A percentile compares a stretch with the other conserved stretches of the same genome.
Conservation (phyloP, 2,113 vertebrate genomes). For the Laticauda colubrina region DNA sequence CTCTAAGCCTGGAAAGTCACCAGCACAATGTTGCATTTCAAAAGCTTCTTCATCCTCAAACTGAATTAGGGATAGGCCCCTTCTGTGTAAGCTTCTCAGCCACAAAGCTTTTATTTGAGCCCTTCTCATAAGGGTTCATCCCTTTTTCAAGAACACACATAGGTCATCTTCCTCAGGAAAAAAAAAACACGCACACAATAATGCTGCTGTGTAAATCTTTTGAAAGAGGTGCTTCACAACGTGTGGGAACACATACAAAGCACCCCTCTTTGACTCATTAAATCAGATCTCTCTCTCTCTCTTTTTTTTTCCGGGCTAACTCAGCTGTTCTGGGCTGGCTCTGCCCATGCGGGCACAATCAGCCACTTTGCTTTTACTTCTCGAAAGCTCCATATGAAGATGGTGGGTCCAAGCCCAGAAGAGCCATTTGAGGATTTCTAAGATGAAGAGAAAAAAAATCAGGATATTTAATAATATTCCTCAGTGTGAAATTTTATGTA, state of each 20-base stretch:
- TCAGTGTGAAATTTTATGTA: neutral
- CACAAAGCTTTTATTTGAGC: neutral
- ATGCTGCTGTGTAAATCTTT: neutral
- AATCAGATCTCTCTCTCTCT: neutral
- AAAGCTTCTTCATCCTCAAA: conserved; percentile 15
- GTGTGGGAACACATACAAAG: neutral
- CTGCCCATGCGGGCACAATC: neutral
- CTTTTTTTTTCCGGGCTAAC: neutral
- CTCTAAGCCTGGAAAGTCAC: neutral
- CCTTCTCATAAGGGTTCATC: neutral
- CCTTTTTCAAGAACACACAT: neutral
- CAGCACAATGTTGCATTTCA: neutral
- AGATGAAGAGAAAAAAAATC: neutral
- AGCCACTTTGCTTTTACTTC: neutral
- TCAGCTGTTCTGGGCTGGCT: neutral
- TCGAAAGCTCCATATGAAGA: neutral
- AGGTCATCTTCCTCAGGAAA: neutral
- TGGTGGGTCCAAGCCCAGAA: neutral
- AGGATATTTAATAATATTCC: too few species aligned
- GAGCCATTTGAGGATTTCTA: neutral
- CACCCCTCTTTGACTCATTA: neutral
- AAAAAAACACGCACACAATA: neutral
- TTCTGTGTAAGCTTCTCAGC: neutral
- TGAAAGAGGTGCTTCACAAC: neutral
- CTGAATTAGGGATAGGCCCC: neutral